A percentile compares a stretch with the other conserved stretches of the same genome.
These are phyloP conservation scores for Dufourea novaeangliae DNA, from an alignment of 1,140 invertebrate genomes.

Conservation along the genomic window DNA sequence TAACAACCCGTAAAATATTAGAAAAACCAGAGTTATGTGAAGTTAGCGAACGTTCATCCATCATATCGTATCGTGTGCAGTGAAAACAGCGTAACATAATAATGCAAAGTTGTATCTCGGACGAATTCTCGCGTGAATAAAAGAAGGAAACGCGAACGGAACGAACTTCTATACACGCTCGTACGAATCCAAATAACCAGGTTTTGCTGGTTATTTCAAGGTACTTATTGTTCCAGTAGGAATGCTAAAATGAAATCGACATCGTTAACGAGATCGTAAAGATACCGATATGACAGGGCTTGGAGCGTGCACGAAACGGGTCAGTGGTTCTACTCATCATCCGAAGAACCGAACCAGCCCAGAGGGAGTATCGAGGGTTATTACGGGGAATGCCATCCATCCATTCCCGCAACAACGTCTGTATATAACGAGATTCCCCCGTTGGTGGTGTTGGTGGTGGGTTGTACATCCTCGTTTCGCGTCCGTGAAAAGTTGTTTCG, in stretches of 20 bases:
- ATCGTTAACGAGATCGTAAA: slow-evolving; percentile 35
- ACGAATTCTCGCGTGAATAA: not conserved
- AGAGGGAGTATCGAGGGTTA: slow-evolving; percentile 45
- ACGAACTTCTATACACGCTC: not conserved
- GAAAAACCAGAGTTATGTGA: not conserved
- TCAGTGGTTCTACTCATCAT: slow-evolving; percentile 24
- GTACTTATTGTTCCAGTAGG: not conserved
- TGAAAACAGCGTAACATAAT: not conserved
- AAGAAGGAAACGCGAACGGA: not conserved
- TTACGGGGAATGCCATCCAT: slow-evolving; percentile 37
- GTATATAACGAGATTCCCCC: slow-evolving; percentile 34
- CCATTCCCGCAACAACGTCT: slow-evolving; percentile 3
- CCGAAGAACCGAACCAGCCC: slow-evolving; percentile 24
- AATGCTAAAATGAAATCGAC: not conserved
- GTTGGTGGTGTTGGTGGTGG: too few relatives aligned
- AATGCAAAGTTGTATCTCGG: not conserved
- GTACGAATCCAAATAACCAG: not conserved
- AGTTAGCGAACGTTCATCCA: not conserved
- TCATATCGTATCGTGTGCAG: not conserved
- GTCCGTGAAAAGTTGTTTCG: slow-evolving; percentile 37
- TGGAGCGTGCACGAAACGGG: slow-evolving; percentile 30
- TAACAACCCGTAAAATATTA: slow-evolving; percentile 24
- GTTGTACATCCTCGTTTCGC: not conserved
- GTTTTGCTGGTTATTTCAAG: not conserved
- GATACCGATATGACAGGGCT: slow-evolving; percentile 23